Evolutionary conservation across 2,888 invertebrate species (phyloP), one percentile per base, ranked within the genome.

Genomic region (Eulithis testata): DNA sequence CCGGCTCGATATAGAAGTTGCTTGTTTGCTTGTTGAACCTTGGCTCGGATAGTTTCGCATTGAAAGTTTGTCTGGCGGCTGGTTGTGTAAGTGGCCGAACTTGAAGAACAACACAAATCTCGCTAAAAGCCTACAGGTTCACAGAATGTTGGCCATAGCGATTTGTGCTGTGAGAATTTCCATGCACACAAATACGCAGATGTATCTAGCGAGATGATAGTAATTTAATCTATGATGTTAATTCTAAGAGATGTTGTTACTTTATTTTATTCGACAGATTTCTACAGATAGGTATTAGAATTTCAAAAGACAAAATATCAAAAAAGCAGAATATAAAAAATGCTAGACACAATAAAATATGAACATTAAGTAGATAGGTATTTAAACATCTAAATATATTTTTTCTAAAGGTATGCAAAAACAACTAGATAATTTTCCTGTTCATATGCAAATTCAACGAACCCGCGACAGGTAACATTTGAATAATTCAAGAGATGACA

Each of bases 31-130:
- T 31, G 75, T 74, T 79, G 61, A 87, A 86, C 87, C 87, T 89
- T 88, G 86, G 84, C 81, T 85, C 75, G 76, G 47, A 77, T 84
- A 84, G 86, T 87, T 88, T 78, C 77, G 75, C 75, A 82, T 86
- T 85, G 80, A 82, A 83, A 89, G 84, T 88, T 84, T 74, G 71
- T 76, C 78, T 75, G 79, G 76, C 84, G 78, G 82, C 77, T 76
- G 78, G 78, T 81, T 83, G 84, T 77, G 81, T 83, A 84, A 85
- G 85, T 87, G 84, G 84, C 84, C 84, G 65, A 89, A 88, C 82
- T 89, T 81, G 80, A 84, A 76, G 81, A 85, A 86, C 84, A 82
- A 84, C 78, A 78, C 73, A 11, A 51, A 51, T 27, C 40, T 9
- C 31, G 31, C 5, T 27, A 43, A 43, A 58, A 58, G 51, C 43